Percentiles rank a stretch among this genome's conserved stretches.
Conservation (phyloP, 2,113 vertebrate genomes). For the Bombycilla garrulus region DNA sequence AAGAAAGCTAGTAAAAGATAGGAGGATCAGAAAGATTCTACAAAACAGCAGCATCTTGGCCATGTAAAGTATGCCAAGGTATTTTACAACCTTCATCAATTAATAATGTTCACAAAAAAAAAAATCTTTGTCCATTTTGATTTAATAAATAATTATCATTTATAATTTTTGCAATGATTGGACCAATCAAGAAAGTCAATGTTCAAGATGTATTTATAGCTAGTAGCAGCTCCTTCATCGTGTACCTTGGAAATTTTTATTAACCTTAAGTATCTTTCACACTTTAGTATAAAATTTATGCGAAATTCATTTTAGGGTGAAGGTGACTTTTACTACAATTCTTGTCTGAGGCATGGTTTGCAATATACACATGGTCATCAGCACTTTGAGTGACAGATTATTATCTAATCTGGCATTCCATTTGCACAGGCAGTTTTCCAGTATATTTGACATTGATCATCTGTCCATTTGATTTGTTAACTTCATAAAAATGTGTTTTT, state of each 20-base stretch:
- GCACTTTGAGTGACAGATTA: conserved; percentile 21
- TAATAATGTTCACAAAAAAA: not conserved
- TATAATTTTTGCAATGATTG: conserved; percentile 59
- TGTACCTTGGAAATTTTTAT: conserved; percentile 36
- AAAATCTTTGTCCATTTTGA: not conserved
- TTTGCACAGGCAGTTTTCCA: conserved; percentile 43
- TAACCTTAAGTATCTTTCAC: conserved; percentile 49
- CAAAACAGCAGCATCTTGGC: not conserved
- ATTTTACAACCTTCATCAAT: not conserved
- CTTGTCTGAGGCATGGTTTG: not conserved
- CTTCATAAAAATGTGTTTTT: conserved; percentile 48
- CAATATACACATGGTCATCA: conserved; percentile 12
- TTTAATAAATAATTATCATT: conserved; percentile 65
- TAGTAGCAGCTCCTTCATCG: conserved; percentile 53
- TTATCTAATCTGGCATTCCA: conserved; percentile 44
- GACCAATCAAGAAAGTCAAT: conserved; percentile 48
- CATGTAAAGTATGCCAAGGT: not conserved
- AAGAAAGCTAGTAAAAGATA: not conserved
- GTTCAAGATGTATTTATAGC: conserved; percentile 33
- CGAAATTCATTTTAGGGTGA: conserved; percentile 50
- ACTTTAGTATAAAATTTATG: conserved; percentile 21
- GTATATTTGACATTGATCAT: conserved; percentile 53
- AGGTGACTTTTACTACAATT: conserved; percentile 67
- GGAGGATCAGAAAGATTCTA: not conserved
- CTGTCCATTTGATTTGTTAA: conserved; percentile 58